Base-by-base conservation (phyloP, 2,797 vertebrate species). In the Thripadectes ignobilis region DNA sequence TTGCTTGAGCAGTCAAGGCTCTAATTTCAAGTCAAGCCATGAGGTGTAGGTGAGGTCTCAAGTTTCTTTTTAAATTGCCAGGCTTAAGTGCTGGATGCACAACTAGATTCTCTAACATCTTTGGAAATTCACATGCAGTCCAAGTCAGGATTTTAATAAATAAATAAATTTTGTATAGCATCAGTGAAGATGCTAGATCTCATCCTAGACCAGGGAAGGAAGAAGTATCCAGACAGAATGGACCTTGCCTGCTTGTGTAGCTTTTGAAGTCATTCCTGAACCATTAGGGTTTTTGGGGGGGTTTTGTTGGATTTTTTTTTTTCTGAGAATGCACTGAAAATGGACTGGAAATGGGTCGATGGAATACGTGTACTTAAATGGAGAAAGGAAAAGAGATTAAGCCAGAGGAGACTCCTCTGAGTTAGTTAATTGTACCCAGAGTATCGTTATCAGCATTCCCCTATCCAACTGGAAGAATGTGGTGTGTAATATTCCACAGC, bases 331-430 rank as follows among this genome's bases (percentile, higher is more conserved):
- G 45, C 45, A 46, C 24, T 46, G 68, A 75, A 63, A 89, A 43
- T 26, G 20, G 32, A 39, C 61, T 83, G 73, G 38, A 61, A 91
- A 81, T 59, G 20, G 5, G 19, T 75, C 22, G 39, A 30, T 75
- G 46, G 29, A 88, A 81, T 61, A 30, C 4, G 3, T 34, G 12
- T 34, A 32, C 23, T 90, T 84, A 68, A 77, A 72, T 51, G 29
- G 36, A 85, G 88, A 84, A 95, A 91, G 82, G 76, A 95, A 92
- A 92, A 95, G 62, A 84, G 43, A 66, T 94, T 93, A 95, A 90
- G 62, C 58, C 51, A 55, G 54, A 61, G 72, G 79, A 92, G 41
- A 26, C 27, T 91, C 43, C 54, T 84, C 76, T 13, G 75, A 89
- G 68, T 58, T 75, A 75, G 77, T 84, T 89, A 72, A 81, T 78